Evolutionary conservation across 2,113 vertebrate genomes (phyloP).

Genomic region (Odontesthes bonariensis): DNA sequence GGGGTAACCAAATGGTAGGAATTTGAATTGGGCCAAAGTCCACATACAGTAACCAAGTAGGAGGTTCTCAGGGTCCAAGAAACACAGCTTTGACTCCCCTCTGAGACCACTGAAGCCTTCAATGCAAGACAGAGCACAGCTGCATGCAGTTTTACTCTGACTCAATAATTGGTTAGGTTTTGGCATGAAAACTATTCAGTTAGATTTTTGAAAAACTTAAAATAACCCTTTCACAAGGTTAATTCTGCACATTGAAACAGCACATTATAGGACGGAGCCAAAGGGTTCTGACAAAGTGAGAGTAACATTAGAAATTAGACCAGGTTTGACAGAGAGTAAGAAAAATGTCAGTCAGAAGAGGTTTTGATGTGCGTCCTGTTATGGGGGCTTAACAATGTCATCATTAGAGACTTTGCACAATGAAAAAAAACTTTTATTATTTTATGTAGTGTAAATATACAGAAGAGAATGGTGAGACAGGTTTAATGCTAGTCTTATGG

Average conservation of each 20-base stretch:
- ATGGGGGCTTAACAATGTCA: slow-evolving; percentile 53
- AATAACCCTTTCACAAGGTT: not conserved
- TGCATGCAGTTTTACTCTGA: not conserved
- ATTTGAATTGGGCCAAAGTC: no score
- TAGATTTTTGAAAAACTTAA: not conserved
- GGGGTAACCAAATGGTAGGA: no score
- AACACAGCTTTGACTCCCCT: not conserved
- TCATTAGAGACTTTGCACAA: slow-evolving; percentile 37
- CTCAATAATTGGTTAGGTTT: not conserved
- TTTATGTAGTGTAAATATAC: slow-evolving; percentile 39
- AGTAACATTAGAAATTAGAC: not conserved
- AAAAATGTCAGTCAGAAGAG: slow-evolving; percentile 38
- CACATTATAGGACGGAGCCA: no score
- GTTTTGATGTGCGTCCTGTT: slow-evolving; percentile 12
- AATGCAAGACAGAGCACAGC: not conserved
- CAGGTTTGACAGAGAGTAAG: slow-evolving; percentile 40
- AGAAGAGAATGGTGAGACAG: slow-evolving; percentile 23
- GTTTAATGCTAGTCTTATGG: slow-evolving; percentile 25
- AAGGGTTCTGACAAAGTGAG: not conserved
- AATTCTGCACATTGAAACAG: not conserved
- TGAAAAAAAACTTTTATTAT: slow-evolving; percentile 45
- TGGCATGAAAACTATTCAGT: not conserved
- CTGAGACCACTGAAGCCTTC: no score
- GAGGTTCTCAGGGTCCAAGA: not conserved
- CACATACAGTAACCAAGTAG: not conserved